Conservation (phyloP, 2,797 vertebrate species). For the Schizopygopsis malacanthus region DNA sequence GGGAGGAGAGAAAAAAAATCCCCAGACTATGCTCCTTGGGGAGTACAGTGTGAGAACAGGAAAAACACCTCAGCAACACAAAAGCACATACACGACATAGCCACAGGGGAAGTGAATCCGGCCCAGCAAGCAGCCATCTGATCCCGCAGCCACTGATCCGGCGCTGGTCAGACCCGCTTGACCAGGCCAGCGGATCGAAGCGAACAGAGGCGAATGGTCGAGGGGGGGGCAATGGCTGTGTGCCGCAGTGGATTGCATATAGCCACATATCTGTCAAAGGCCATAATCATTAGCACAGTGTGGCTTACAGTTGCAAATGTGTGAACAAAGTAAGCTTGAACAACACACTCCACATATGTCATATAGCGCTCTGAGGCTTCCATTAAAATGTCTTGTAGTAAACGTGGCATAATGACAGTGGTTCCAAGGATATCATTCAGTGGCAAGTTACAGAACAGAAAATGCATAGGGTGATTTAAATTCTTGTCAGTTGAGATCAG, state of each 20-base stretch:
- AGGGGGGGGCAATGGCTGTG: background rate
- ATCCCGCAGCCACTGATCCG: no score
- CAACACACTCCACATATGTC: slow-evolving; percentile 68
- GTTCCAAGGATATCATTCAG: slow-evolving; percentile 74
- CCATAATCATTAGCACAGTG: slow-evolving; percentile 79
- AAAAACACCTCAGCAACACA: no score
- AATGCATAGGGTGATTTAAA: slow-evolving; percentile 65
- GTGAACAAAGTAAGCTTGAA: slow-evolving; percentile 29
- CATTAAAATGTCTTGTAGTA: slow-evolving; percentile 73
- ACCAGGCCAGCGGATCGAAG: no score
- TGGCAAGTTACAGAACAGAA: slow-evolving; percentile 76
- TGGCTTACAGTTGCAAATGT: slow-evolving; percentile 75
- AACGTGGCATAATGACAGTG: slow-evolving; percentile 67
- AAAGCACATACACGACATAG: no score
- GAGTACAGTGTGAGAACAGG: no score
- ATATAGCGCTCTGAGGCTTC: slow-evolving; percentile 71
- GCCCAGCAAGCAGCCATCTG: no score
- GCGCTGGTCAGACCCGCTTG: no score
- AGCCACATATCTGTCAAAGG: slow-evolving; percentile 80
- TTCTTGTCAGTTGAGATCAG: slow-evolving; percentile 52
- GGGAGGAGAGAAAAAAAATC: no score
- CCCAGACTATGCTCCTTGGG: no score
- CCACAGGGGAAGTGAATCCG: no score
- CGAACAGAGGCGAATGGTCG: no score
- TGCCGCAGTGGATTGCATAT: slow-evolving; percentile 79